phyloP scores from a whole-genome alignment of 2,113 vertebrate genomes.

The Forbesichthys agassizii region DNA sequence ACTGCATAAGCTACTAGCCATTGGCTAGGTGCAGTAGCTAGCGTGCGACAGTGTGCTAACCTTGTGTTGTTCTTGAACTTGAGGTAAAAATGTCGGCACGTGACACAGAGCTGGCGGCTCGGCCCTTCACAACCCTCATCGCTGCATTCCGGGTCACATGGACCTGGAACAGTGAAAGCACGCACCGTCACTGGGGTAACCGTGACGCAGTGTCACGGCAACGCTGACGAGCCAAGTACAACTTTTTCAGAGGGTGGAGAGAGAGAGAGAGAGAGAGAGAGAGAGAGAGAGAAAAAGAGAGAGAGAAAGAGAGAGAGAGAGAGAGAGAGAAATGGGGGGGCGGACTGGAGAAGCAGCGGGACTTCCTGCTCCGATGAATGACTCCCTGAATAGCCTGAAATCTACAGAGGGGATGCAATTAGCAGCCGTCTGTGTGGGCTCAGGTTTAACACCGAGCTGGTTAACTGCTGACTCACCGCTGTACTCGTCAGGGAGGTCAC shows the following conservation, averaged over 20 bases:
- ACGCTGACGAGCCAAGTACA: background rate
- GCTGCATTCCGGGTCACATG: constrained; percentile 91
- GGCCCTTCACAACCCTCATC: constrained; percentile 92
- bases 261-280: background rate
- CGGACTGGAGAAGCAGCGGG: background rate
- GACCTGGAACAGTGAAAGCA: constrained; percentile 73
- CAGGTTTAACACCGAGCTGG: too few species aligned
- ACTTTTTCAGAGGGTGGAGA: background rate
- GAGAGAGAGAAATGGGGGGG: background rate
- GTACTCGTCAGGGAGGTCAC: constrained; percentile 86
- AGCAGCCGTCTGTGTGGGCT: background rate
- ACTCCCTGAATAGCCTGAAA: constrained; percentile 1
- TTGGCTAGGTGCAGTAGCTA: background rate
- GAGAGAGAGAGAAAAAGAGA: background rate
- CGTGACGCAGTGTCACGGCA: constrained; percentile 26
- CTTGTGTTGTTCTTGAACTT: constrained; percentile 95
- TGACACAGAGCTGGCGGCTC: constrained; percentile 88
- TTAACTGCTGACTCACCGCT: constrained; percentile 75
- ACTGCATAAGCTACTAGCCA: too few species aligned
- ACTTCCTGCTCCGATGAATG: constrained; percentile 5
- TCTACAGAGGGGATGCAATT: background rate
- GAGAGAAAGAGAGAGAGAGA: background rate
- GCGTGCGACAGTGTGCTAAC: constrained; percentile 56
- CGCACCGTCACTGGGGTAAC: background rate
- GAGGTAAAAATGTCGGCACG: constrained; percentile 90